phyloP scores from a whole-genome alignment of 2,797 vertebrate genomes.

The Sciaenops ocellatus region DNA sequence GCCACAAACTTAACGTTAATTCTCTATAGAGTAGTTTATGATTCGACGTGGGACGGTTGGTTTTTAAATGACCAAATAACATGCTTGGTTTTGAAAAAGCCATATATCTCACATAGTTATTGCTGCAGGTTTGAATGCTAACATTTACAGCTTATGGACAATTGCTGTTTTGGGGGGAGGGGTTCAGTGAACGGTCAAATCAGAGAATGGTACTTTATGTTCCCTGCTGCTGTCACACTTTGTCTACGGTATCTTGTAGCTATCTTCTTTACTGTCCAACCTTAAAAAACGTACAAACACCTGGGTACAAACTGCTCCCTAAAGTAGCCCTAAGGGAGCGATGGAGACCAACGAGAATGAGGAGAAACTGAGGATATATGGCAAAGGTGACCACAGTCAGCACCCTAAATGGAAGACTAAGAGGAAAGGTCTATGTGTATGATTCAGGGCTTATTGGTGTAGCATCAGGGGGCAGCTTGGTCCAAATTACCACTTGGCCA shows the following conservation, averaged over 20 bases:
- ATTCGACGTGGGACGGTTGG: too few species aligned
- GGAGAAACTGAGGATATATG: conserved; percentile 65
- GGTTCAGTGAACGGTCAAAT: not conserved
- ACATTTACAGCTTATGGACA: too few species aligned
- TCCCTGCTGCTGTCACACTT: not conserved
- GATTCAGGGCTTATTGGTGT: conserved; percentile 72
- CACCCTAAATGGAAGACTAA: conserved; percentile 44
- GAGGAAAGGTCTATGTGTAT: conserved; percentile 48
- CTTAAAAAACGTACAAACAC: conserved; percentile 35
- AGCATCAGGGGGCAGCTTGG: conserved; percentile 74
- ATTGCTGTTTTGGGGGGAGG: not conserved
- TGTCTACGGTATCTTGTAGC: not conserved
- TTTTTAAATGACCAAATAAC: too few species aligned
- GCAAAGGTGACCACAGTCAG: conserved; percentile 76
- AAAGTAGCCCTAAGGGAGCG: conserved; percentile 62
- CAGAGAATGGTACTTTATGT: not conserved
- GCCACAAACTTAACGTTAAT: too few species aligned
- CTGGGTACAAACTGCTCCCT: conserved; percentile 30
- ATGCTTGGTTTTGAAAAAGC: not conserved
- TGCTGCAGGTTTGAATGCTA: not conserved
- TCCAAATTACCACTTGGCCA: conserved; percentile 75
- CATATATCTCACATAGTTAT: not conserved
- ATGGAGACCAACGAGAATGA: conserved; percentile 54
- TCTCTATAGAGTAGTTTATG: too few species aligned
- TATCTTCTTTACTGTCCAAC: conserved; percentile 24